These are phyloP conservation scores for Archocentrus centrarchus DNA, from an alignment of 2,113 vertebrate species.

Conservation along the genomic window DNA sequence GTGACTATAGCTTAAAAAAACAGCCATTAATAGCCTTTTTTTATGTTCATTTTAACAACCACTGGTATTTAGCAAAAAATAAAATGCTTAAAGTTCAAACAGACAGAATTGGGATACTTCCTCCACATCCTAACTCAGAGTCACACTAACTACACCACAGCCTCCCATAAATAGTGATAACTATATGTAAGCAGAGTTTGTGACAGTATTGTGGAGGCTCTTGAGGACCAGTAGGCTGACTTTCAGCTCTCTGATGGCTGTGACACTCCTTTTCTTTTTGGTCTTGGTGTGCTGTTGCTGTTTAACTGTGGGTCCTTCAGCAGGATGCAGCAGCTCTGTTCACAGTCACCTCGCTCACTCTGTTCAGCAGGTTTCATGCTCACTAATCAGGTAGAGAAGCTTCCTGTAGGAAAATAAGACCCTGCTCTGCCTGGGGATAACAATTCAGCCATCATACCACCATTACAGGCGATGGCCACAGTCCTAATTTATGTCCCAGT, in stretches of 20 bases:
- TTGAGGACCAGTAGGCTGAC: background rate
- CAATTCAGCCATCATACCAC: conserved; percentile 64
- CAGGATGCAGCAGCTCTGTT: conserved; percentile 37
- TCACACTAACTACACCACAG: background rate
- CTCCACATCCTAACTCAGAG: background rate
- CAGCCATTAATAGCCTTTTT: too few species aligned
- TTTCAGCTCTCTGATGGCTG: conserved; percentile 21
- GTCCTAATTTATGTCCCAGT: conserved; percentile 64
- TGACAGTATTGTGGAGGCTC: conserved; percentile 27
- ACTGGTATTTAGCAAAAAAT: background rate
- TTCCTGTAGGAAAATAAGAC: conserved; percentile 69
- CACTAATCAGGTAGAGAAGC: conserved; percentile 65
- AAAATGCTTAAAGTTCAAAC: background rate
- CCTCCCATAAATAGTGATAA: conserved; percentile 10
- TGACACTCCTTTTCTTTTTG: conserved; percentile 7
- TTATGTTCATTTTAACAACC: background rate
- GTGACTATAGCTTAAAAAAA: too few species aligned
- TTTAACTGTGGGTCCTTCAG: conserved; percentile 17
- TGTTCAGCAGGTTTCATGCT: conserved; percentile 52
- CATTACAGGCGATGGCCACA: conserved; percentile 47
- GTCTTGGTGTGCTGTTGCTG: background rate
- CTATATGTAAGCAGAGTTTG: background rate
- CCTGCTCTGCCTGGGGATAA: conserved; percentile 55
- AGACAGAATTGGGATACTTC: background rate
- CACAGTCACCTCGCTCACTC: conserved; percentile 29